Base-by-base conservation (phyloP, 1,140 invertebrate genomes). In the Bradysia coprophila region DNA sequence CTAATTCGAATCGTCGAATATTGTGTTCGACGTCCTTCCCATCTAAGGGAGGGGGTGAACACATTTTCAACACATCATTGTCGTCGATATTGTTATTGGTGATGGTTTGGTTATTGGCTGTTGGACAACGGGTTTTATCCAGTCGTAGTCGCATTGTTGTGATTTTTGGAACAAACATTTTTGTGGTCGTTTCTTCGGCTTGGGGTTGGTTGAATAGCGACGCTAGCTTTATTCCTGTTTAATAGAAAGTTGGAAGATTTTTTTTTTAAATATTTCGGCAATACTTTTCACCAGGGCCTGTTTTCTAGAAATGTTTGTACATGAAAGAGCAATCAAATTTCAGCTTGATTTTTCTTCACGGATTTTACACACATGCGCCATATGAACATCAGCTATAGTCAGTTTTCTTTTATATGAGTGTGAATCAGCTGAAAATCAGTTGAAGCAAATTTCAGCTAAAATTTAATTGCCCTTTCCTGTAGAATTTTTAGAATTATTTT, bases 61-160 rank as follows among this genome's bases (percentile, higher is more conserved):
- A 50, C 23, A 21, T 34, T 38, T 19, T 45, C 15, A 15, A 13
- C 9, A 21, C 19, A 15, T 24, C 24, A 37, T 15, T 22, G 13
- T 24, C 13, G 20, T 41, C 20, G 11, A 21, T 10, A n/a, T 41
- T 31, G 20, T 18, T 31, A 41, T 20, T 41, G 24, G 19, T 19
- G 32, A 8, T 31, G 28, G 24, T 56, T 59, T 58, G n/a, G n/a
- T n/a, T n/a, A n/a, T n/a, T n/a, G n/a, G n/a, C 58, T 56, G 56
- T 56, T 56, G 52, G 49, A 56, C 53, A 53, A 58, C 56, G 56
- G 56, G 56, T 56, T 59, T 49, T 51, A 51, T 53, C 56, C 45
- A 51, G 48, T 10, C 13, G 5, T n/a, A 8, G 15, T 40, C 19
- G 9, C 15, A 18, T 40, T 9, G 39, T 40, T 20, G 18, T 28